A percentile compares a stretch with the other conserved stretches of the same genome.
Evolutionary conservation across 2,888 invertebrate species (phyloP).

Genomic region (Venusia cambrica): DNA sequence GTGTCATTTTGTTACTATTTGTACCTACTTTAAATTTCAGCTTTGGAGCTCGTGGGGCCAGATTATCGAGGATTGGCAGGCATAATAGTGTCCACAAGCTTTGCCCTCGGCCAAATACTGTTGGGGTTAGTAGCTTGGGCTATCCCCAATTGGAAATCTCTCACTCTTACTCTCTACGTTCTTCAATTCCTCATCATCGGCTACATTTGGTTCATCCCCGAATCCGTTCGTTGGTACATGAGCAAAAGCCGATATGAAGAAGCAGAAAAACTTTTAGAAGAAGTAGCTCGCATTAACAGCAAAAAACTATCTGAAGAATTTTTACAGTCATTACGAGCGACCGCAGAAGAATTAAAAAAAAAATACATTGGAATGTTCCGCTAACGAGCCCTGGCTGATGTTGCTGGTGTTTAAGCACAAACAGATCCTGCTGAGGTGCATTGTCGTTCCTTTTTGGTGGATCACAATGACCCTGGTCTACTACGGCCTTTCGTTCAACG

Average conservation of each 20-base stretch:
- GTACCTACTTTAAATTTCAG: no score
- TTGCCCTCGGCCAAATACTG: slow-evolving; percentile 85
- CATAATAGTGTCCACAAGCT: no score
- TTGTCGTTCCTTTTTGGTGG: slow-evolving; percentile 80
- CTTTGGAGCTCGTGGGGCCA: no score
- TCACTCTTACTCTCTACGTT: slow-evolving; percentile 84
- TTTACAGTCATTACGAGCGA: slow-evolving; percentile 39
- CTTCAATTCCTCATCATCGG: slow-evolving; percentile 84
- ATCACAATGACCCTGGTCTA: slow-evolving; percentile 84
- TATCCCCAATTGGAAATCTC: slow-evolving; percentile 84
- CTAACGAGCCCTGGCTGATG: slow-evolving; percentile 47
- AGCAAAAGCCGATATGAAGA: slow-evolving; percentile 84
- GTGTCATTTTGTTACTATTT: no score
- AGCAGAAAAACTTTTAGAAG: slow-evolving; percentile 81
- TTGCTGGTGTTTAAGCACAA: slow-evolving; percentile 48
- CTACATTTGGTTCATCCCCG: slow-evolving; percentile 85
- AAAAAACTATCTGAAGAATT: slow-evolving; percentile 49
- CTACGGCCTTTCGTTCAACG: slow-evolving; percentile 84
- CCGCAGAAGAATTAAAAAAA: slow-evolving; percentile 40
- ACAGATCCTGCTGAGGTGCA: slow-evolving; percentile 39
- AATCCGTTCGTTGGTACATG: slow-evolving; percentile 88
- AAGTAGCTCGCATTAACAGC: slow-evolving; percentile 82
- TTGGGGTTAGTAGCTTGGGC: slow-evolving; percentile 85
- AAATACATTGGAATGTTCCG: background rate
- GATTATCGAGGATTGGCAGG: no score